Conservation (phyloP, 1,140 invertebrate species). For the Rhysida immarginata region DNA sequence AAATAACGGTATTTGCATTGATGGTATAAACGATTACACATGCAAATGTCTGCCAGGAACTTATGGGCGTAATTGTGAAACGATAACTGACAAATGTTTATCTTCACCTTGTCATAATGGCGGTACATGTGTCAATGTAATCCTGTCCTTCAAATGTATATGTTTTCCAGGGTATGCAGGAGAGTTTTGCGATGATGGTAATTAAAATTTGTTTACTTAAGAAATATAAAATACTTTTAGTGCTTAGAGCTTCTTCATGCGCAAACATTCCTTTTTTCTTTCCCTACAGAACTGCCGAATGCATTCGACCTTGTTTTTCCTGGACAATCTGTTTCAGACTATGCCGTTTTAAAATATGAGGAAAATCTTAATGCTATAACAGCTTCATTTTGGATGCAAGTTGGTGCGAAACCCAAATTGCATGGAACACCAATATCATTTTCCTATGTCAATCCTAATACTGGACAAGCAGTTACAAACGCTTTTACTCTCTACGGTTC, state of each 20-base stretch:
- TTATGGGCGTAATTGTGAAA: conserved; percentile 14
- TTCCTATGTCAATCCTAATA: not conserved
- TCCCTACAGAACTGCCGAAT: conserved; percentile 29
- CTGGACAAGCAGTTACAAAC: not conserved
- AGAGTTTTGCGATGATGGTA: no score
- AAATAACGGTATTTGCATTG: conserved; percentile 31
- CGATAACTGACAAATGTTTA: conserved; percentile 39
- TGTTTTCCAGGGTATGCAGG: no score
- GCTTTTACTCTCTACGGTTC: not conserved
- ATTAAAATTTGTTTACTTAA: no score
- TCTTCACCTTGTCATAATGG: conserved; percentile 59
- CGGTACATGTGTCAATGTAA: conserved; percentile 57
- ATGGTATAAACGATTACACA: not conserved
- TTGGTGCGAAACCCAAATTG: conserved; percentile 27
- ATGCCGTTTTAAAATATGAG: not conserved
- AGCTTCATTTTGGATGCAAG: not conserved
- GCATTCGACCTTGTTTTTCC: not conserved
- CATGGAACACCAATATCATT: not conserved
- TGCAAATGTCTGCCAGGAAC: not conserved
- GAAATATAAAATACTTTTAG: no score
- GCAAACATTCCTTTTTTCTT: no score
- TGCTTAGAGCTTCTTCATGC: no score
- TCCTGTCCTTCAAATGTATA: no score
- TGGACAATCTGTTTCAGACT: not conserved
- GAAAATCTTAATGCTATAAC: not conserved